A percentile compares a stretch with the other conserved stretches of the same genome.
Evolutionary conservation across 2,888 invertebrate species (phyloP).

Genomic region (Heliconius aoede): DNA sequence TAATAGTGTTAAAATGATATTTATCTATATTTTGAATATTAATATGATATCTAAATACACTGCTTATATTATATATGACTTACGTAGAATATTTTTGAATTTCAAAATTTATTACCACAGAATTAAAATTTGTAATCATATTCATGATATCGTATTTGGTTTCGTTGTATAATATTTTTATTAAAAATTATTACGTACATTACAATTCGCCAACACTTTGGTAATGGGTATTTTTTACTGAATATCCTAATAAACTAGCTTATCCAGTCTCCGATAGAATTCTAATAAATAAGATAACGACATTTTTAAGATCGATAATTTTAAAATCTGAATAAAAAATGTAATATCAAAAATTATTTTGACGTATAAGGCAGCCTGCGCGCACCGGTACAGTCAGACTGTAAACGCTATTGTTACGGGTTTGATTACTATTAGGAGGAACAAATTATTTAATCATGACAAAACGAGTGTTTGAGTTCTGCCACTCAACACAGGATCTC

Average conservation of each 20-base stretch:
- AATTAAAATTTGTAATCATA: neutral
- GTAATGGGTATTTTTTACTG: neutral
- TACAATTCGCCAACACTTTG: neutral
- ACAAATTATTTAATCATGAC: neutral
- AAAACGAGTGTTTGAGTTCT: neutral
- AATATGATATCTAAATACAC: neutral
- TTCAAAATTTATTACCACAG: neutral
- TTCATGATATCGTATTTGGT: slow-evolving; percentile 13
- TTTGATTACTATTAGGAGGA: neutral
- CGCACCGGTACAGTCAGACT: too few relatives aligned
- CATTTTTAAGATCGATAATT: slow-evolving; percentile 2
- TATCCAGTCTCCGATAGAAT: slow-evolving; percentile 5
- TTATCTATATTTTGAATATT: neutral
- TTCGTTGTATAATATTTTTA: neutral
- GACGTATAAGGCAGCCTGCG: neutral
- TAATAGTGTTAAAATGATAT: slow-evolving; percentile 4
- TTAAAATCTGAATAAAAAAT: neutral
- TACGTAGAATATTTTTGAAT: neutral
- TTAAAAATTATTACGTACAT: neutral
- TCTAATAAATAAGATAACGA: slow-evolving; percentile 6
- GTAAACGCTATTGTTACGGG: neutral
- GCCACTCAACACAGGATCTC: neutral
- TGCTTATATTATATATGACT: neutral
- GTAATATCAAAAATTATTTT: neutral
- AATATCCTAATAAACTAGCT: neutral